Evolutionary conservation across 2,113 vertebrate species (phyloP).

Genomic region (Carassius auratus): DNA sequence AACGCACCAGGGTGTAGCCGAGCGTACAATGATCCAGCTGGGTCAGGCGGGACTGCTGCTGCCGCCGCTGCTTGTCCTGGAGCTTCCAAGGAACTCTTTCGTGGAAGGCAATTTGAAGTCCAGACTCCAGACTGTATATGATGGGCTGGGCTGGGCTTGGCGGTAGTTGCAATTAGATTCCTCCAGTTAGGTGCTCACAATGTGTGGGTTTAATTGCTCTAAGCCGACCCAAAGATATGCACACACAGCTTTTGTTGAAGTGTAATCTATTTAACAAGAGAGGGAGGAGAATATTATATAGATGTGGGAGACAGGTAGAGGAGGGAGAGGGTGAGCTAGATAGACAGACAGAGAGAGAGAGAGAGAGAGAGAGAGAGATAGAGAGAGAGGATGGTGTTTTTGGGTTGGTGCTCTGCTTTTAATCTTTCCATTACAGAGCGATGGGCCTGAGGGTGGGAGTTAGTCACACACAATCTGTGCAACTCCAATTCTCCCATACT

Average conservation of each 20-base stretch:
- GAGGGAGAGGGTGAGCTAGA: not conserved
- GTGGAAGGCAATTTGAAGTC: not conserved
- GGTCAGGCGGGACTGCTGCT: not conserved
- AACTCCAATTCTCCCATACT: conserved; percentile 73
- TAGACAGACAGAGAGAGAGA: conserved; percentile 22
- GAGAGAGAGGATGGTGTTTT: not conserved
- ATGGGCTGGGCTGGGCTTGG: conserved; percentile 14
- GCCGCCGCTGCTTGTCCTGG: not conserved
- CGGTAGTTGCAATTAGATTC: conserved; percentile 57
- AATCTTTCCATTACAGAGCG: conserved; percentile 83
- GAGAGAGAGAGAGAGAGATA: conserved; percentile 25
- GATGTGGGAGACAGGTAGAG: conserved; percentile 35
- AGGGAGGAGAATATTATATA: conserved; percentile 48
- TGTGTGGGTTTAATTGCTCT: conserved; percentile 56
- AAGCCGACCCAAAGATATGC: conserved; percentile 65
- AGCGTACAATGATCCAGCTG: not conserved
- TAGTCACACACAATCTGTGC: conserved; percentile 44
- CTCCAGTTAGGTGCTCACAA: conserved; percentile 37
- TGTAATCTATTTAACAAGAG: conserved; percentile 75
- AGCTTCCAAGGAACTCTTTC: not conserved
- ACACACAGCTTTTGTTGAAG: conserved; percentile 61
- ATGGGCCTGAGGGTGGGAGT: conserved; percentile 69
- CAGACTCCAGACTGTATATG: not conserved
- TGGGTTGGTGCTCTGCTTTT: conserved; percentile 70
- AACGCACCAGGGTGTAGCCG: not conserved